Base-by-base conservation (phyloP, 2,797 vertebrate species). In the Acanthornis magna region DNA sequence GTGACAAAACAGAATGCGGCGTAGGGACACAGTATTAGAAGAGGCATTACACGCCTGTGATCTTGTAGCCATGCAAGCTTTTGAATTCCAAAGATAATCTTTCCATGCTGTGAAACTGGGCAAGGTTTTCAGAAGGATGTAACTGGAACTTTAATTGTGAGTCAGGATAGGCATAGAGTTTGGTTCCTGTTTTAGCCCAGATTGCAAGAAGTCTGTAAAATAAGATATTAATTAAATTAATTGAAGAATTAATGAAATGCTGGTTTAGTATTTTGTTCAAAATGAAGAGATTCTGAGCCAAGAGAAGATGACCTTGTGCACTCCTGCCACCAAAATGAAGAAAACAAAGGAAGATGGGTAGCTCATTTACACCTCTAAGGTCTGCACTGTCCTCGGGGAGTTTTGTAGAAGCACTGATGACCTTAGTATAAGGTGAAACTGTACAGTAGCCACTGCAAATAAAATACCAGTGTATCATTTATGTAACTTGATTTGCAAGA, bases 41-140 rank as follows among this genome's bases (percentile, higher is more conserved):
- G 93, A 95, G 92, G 90, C 11, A 20, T 87, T 90, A 93, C 95
- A 93, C 90, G 74, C 54, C 83, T 94, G 73, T 81, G 78, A 91
- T 95, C 88, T 93, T 43, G 77, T 79, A 90, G 95, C 91, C 79
- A 34, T 95, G 91, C 88, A 96, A 94, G 90, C 80, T 96, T 96
- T 42, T 83, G 78, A 80, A 93, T 93, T 91, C 89, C 70, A 62
- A 79, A 94, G 87, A 58, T 95, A 94, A 76, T 78, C n/a, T 89
- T 94, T 84, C 91, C 58, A 45, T 45, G 50, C 62, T 86, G 43
- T 74, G 81, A 90, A 93, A 72, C 76, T 85, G 73, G 62, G 42
- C 25, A 84, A 57, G 82, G 72, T 93, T 91, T 80, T 93, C 63
- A 67, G 84, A 67, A 72, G 51, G 51, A 14, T 87, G 42, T 79